Base-by-base conservation (phyloP, 2,797 vertebrate species). In the Catharus ustulatus region DNA sequence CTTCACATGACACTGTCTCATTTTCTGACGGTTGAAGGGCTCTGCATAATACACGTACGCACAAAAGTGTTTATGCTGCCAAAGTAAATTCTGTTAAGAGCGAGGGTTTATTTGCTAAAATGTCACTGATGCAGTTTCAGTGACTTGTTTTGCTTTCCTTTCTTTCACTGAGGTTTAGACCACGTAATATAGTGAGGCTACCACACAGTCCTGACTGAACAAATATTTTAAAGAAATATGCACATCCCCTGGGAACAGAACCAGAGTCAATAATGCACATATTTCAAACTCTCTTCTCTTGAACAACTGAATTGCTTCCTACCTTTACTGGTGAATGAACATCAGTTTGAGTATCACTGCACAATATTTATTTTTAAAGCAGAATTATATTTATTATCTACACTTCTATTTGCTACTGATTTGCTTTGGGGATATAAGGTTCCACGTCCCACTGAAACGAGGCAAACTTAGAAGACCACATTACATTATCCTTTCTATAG, bases 41-140 rank as follows among this genome's bases (percentile, higher is more conserved):
- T 96, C 96, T 96, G 93, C 87, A 97, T 97, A 97, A 97, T 95
- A 93, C 96, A 92, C 23, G 40, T 93, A 97, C 32, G 93, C 97
- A 97, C 96, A 97, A 97, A 98, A 98, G 96, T 97, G 93, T 97
- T 97, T 96, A 87, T 86, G 93, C 91, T 97, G 97, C 97, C 98
- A 98, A 98, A 97, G 97, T 97, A 97, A 97, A 98, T 97, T 97
- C 89, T 83, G 94, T 89, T 94, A 96, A 97, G 96, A 97, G 95
- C 64, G 96, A 96, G 95, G 94, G 96, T 96, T 98, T 98, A 97
- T 98, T 98, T 98, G 96, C 96, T 97, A 89, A 95, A 97, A 97
- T 96, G 96, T 96, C 95, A 96, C 90, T 90, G 95, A 97, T 98
- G 93, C 96, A 52, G 42, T 97, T 97, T 97, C 87, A 95, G 84